Conservation (phyloP, 53 echinoderm and acorn worm genomes). For the Holothuria scabra region DNA sequence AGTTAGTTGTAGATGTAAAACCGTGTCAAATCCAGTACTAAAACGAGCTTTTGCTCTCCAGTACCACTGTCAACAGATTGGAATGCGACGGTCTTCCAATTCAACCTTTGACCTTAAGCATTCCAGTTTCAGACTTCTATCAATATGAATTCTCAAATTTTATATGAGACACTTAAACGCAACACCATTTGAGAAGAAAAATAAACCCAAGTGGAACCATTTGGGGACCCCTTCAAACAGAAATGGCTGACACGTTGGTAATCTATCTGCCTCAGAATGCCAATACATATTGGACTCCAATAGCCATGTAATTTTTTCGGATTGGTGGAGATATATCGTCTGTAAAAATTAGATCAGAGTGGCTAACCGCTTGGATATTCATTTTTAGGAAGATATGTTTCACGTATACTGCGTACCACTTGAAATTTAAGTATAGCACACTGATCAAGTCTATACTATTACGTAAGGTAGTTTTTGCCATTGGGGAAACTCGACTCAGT, state of each 20-base stretch:
- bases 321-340: no score
- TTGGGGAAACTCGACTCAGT: no score
- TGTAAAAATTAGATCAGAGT: no score
- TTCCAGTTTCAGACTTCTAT: slow-evolving; percentile 42
- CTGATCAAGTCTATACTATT: no score
- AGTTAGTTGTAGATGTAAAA: slow-evolving; percentile 1
- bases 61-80: slow-evolving; percentile 34
- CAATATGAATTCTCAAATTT: slow-evolving; percentile 44
- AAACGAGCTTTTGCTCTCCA: not conserved
- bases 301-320: no score
- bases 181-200: slow-evolving; percentile 44
- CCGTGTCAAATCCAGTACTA: not conserved
- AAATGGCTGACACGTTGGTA: slow-evolving; percentile 22
- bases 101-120: slow-evolving; percentile 29
- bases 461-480: no score
- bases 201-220: slow-evolving; percentile 29
- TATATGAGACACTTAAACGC: slow-evolving; percentile 29
- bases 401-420: no score
- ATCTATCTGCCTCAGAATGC: no score
- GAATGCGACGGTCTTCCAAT: slow-evolving; percentile 9
- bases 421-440: no score
- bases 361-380: no score
- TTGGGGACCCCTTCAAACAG: slow-evolving; percentile 38
- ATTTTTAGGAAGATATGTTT: no score
- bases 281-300: no score